These are phyloP conservation scores for Labia minor DNA, from an alignment of 2,888 invertebrate genomes.

Conservation along the genomic window DNA sequence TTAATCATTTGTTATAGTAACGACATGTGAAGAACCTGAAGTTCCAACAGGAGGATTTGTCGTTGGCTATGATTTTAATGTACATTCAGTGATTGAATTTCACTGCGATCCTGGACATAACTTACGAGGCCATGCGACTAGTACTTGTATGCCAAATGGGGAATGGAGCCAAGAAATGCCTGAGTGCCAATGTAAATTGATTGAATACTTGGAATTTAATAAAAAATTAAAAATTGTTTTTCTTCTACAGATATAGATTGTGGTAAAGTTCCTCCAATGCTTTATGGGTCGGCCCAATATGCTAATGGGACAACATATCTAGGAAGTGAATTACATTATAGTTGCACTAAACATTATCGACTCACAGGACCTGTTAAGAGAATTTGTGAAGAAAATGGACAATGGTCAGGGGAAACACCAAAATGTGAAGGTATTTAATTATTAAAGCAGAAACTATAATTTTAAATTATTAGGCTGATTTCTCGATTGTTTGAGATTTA, in stretches of 20 bases:
- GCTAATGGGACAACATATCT: conserved; percentile 67
- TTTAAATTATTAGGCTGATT: not conserved
- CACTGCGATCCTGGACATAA: conserved; percentile 78
- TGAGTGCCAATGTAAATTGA: conserved; percentile 64
- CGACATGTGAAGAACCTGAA: conserved; percentile 75
- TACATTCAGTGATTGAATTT: conserved; percentile 77
- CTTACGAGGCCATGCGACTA: conserved; percentile 57
- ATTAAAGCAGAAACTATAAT: too few relatives aligned
- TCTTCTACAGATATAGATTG: conserved; percentile 68
- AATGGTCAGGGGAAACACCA: conserved; percentile 75
- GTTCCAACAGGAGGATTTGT: conserved; percentile 77
- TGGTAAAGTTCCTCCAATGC: conserved; percentile 66
- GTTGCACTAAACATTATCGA: conserved; percentile 67
- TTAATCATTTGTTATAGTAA: conserved; percentile 50
- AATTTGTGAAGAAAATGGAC: conserved; percentile 59
- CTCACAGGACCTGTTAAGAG: conserved; percentile 63
- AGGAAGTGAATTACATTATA: conserved; percentile 68
- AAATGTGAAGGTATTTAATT: conserved; percentile 64
- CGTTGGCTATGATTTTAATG: conserved; percentile 78
- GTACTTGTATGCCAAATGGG: conserved; percentile 63
- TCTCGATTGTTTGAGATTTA: not conserved
- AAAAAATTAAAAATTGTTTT: not conserved
- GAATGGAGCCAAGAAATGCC: conserved; percentile 78
- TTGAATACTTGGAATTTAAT: not conserved
- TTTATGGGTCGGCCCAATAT: conserved; percentile 67